Conservation (phyloP, 2,797 vertebrate species). For the Mus spretus region DNA sequence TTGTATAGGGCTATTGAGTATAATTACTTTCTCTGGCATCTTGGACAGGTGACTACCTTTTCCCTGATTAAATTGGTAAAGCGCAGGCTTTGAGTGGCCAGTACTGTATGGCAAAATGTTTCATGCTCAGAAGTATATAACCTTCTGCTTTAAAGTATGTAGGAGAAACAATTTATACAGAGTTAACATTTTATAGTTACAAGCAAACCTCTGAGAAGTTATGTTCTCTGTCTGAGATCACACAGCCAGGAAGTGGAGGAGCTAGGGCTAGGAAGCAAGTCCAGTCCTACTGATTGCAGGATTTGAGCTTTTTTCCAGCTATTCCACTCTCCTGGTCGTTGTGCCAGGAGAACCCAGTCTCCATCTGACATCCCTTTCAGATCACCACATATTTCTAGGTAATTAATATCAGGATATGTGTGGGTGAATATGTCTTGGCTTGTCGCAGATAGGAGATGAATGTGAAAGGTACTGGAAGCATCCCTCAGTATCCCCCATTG, state of each 20-base stretch:
- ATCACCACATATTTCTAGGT: not conserved
- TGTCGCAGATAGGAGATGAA: not conserved
- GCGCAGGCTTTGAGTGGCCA: not conserved
- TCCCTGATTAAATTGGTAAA: not conserved
- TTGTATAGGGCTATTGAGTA: not conserved
- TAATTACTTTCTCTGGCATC: constrained; percentile 23
- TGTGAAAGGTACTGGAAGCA: not conserved
- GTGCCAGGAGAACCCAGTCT: not conserved
- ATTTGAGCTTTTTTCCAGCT: not conserved
- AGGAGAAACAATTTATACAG: not conserved
- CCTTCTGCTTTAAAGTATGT: not conserved
- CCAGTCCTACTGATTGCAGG: not conserved
- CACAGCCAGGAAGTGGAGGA: not conserved
- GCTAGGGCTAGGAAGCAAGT: not conserved
- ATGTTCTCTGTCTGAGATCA: not conserved
- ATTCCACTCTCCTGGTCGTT: not conserved
- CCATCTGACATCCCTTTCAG: not conserved
- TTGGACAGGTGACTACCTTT: not conserved
- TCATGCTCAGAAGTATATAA: not conserved
- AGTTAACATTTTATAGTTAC: not conserved
- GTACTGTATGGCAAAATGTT: not conserved
- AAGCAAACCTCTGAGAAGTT: not conserved
- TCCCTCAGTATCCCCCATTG: not conserved
- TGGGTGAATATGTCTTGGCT: not conserved
- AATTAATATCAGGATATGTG: not conserved